Base-by-base conservation (phyloP, 2,113 vertebrate genomes). In the Tichodroma muraria region DNA sequence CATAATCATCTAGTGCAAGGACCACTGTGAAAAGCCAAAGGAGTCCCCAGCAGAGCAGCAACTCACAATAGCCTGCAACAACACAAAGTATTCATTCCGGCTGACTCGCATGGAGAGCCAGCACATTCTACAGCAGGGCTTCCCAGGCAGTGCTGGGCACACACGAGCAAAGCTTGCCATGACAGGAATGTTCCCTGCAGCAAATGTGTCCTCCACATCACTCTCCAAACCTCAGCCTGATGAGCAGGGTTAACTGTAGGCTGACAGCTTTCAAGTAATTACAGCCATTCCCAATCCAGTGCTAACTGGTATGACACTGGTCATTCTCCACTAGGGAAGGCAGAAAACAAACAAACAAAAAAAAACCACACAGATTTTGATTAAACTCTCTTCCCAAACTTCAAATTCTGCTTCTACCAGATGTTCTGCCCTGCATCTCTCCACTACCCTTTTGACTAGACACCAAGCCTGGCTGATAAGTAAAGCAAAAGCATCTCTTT, bases 1-100 rank as follows among this genome's bases (percentile, higher is more conserved):
- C 0, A 0, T 3, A 25, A 53, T 16, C 31, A 40, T 12, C 16
- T 3, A 1, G 23, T 11, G 8, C 37, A 92, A 83, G 28, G 20
- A 80, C 23, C 25, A 18, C 22, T 28, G 4, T 11, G 38, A 90
- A 22, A 10, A 87, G 33, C 24, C 66, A 56, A 16, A 94, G 33
- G 6, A 53, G 44, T 4, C 18, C 16, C 16, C 31, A 85, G 37
- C 40, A 81, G 21, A 89, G 61, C 57, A 87, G 31, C 45, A 81
- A 81, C 10, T 60, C 37, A 31, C 35, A 78, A 9, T 0, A 66
- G 35, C 18, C 40, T 54, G 21, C 38, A 56, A 84, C 11, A 71
- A 64, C 31, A 82, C 27, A 44, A 95, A 52, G 31, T 35, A 38
- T 11, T 83, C 59, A 27, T 42, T 68, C 54, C 57, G 47, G 38